phyloP scores from a whole-genome alignment of 2,797 vertebrate species.

The Tamandua tetradactyla region DNA sequence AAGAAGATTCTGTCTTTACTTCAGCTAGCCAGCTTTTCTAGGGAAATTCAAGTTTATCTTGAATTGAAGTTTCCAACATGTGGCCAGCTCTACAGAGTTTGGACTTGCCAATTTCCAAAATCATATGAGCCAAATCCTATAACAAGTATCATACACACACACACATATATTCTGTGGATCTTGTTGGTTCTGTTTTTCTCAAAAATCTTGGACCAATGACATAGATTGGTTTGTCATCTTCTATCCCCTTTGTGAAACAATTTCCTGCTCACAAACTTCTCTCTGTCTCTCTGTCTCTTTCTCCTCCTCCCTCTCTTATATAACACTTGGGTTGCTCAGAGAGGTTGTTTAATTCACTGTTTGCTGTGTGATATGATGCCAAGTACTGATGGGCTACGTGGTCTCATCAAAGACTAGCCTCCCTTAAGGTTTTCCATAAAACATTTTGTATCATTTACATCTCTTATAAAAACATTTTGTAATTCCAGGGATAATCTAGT shows the following conservation, averaged over 20 bases:
- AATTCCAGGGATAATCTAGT: not conserved
- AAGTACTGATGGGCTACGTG: not conserved
- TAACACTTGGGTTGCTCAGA: not conserved
- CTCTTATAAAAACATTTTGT: slow-evolving; percentile 40
- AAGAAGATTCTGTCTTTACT: no score
- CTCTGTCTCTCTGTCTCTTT: not conserved
- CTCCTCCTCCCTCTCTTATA: not conserved
- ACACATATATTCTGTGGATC: no score
- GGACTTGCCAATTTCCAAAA: no score
- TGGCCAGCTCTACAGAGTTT: no score
- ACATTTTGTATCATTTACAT: not conserved
- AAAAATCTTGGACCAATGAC: not conserved
- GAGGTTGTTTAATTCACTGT: not conserved
- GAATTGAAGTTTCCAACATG: no score
- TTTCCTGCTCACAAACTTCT: no score
- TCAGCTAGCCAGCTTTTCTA: no score
- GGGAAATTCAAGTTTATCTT: no score
- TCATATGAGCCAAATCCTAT: no score
- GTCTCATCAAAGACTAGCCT: not conserved
- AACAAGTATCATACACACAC: no score
- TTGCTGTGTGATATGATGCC: not conserved
- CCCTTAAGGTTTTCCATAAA: not conserved
- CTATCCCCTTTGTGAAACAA: no score
- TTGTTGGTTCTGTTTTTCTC: no score
- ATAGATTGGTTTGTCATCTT: not conserved